Percentiles rank a stretch among this genome's conserved stretches.
phyloP scores from a whole-genome alignment of 2,797 vertebrate genomes.

The Sciaenops ocellatus region DNA sequence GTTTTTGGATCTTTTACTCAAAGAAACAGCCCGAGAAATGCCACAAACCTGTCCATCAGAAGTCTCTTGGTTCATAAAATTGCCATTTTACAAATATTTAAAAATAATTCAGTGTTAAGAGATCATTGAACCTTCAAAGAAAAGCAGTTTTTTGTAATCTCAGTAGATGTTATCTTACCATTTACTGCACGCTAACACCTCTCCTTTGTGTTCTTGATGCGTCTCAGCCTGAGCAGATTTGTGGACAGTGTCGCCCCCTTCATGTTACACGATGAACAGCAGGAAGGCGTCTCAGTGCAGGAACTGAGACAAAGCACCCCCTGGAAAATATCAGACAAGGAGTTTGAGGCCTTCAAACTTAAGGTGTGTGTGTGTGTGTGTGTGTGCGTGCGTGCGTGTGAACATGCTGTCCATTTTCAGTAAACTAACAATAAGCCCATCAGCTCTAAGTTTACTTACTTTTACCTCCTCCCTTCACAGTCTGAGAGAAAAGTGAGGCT shows the following conservation, averaged over 20 bases:
- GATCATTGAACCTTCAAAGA: background rate
- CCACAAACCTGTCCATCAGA: background rate
- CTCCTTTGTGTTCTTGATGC: background rate
- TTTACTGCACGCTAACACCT: background rate
- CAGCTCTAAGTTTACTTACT: background rate
- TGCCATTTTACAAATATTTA: background rate
- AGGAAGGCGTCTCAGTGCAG: slow-evolving; percentile 40
- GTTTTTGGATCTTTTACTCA: no score
- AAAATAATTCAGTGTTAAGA: background rate
- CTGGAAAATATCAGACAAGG: slow-evolving; percentile 81
- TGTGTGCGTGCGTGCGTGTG: background rate
- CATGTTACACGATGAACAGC: slow-evolving; percentile 73
- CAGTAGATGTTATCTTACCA: background rate
- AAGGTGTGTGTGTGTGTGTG: slow-evolving; percentile 72
- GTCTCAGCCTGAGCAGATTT: slow-evolving; percentile 78
- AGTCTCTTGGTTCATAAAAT: no score
- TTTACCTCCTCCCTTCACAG: slow-evolving; percentile 54
- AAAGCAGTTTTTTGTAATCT: background rate
- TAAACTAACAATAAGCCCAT: no score
- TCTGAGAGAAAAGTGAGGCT: slow-evolving; percentile 82
- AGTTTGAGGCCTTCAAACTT: slow-evolving; percentile 77
- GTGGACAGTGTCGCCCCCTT: slow-evolving; percentile 81
- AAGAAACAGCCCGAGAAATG: no score
- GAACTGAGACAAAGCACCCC: slow-evolving; percentile 63
- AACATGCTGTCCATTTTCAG: background rate